Base-by-base conservation (phyloP, 2,797 vertebrate genomes). In the Ctenopoma multispine region DNA sequence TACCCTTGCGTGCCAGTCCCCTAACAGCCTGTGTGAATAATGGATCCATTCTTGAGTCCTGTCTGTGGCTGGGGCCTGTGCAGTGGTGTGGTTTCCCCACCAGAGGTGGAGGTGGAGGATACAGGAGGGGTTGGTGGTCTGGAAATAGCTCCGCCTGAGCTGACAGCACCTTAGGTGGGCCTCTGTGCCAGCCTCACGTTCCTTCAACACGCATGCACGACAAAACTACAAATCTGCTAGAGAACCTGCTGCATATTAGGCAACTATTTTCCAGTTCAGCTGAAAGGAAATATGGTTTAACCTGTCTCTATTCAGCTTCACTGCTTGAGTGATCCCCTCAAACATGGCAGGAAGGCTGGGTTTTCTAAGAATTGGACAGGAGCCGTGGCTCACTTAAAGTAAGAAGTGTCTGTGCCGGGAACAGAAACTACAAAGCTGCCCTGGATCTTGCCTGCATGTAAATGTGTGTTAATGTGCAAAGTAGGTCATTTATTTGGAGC, bases 401-500 rank as follows among this genome's bases (percentile, higher is more conserved):
- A 6, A 77, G 36, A 75, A 47, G 67, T 29, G 74, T 75, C 72
- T 55, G 63, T 74, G 69, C 21, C 18, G 29, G 68, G 34, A 83
- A 75, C 72, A 70, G 77, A 80, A 82, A 82, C 67, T 58, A 86
- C 54, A 63, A 86, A 82, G 84, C 87, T 76, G 80, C 77, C 80
- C 79, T 73, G 73, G 79, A 88, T 87, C 87, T 83, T 34, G 86
- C 85, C 80, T 80, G 82, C 83, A 78, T 91, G 81, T 89, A 89
- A 91, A 92, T 90, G 89, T 91, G 90, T 92, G 87, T 87, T 90
- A 92, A 87, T 91, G 89, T 89, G 87, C 81, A 90, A 93, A 93
- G 91, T 93, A 92, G 94, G 92, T 94, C 91, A 93, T 89, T 93
- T 92, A 91, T 94, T 90, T 93, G 90, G 92, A 94, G 85, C 89